Evolutionary conservation across 2,888 invertebrate genomes (phyloP).

Genomic region (Pyrrhosoma nymphula): DNA sequence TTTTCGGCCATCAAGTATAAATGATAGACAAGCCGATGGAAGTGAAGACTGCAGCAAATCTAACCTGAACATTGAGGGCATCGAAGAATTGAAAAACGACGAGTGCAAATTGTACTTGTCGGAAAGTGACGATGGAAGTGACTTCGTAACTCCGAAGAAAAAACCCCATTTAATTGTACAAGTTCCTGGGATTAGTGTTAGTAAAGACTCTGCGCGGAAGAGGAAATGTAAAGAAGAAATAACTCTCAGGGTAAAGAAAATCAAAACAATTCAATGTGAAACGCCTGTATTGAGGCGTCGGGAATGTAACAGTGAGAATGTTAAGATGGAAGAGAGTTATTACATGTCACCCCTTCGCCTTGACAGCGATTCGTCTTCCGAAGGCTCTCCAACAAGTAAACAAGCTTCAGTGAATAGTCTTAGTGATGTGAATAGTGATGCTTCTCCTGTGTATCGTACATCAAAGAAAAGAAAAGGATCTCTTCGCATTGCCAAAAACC

Average conservation of each 20-base stretch:
- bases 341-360: slow-evolving; percentile 54
- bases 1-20: slow-evolving; percentile 4
- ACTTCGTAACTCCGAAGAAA: not conserved
- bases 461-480: not conserved
- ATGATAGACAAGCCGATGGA: not conserved
- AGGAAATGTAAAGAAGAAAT: not conserved
- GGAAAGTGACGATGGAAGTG: not conserved
- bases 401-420: not conserved
- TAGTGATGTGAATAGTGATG: not conserved
- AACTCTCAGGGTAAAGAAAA: not conserved
- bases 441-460: not conserved
- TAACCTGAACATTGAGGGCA: not conserved
- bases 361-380: slow-evolving; percentile 25
- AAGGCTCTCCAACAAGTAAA: not conserved
- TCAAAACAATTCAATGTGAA: not conserved
- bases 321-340: not conserved
- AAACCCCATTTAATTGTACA: slow-evolving; percentile 28
- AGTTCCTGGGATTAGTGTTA: not conserved
- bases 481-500: not conserved
- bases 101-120: not conserved
- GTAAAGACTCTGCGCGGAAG: not conserved
- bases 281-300: not conserved
- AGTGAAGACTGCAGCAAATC: not conserved
- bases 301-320: not conserved
- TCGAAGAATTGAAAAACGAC: not conserved